These are phyloP conservation scores for Platorchestia sp. DNA, from an alignment of 1,140 invertebrate species.

Conservation along the genomic window DNA sequence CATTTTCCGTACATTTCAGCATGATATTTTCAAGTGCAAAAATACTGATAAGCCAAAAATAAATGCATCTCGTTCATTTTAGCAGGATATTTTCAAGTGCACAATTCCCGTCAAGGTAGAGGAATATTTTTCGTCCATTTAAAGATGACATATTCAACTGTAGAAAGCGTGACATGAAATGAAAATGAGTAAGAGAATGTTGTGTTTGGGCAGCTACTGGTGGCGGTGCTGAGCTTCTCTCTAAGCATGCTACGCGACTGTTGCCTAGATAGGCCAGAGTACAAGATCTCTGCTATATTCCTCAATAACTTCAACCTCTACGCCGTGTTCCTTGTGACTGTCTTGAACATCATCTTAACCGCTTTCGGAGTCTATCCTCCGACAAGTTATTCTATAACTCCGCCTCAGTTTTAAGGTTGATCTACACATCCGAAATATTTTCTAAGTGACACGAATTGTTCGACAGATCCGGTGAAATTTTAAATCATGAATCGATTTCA, in stretches of 20 bases:
- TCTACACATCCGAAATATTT: not conserved
- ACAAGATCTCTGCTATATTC: constrained; percentile 77
- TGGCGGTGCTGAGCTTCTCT: constrained; percentile 79
- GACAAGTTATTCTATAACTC: not conserved
- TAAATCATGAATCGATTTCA: too few relatives aligned
- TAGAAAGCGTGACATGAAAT: too few relatives aligned
- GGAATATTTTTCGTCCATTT: not conserved
- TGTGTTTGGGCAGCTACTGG: constrained; percentile 71
- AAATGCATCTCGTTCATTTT: not conserved
- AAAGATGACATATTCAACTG: too few relatives aligned
- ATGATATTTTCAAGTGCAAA: not conserved
- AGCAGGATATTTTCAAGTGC: not conserved
- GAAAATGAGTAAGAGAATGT: not conserved
- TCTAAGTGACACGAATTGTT: too few relatives aligned
- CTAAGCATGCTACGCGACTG: constrained; percentile 83
- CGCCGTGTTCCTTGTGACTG: constrained; percentile 80
- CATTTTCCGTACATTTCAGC: not conserved
- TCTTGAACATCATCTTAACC: constrained; percentile 83
- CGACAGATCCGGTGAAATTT: too few relatives aligned
- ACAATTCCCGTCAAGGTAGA: not conserved
- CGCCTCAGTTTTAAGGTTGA: not conserved
- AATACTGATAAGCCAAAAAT: not conserved
- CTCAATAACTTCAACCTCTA: constrained; percentile 82
- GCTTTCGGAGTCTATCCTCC: constrained; percentile 76
- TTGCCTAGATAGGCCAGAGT: constrained; percentile 79